Conservation (phyloP, 2,797 vertebrate genomes). For the Takifugu ocellatus region DNA sequence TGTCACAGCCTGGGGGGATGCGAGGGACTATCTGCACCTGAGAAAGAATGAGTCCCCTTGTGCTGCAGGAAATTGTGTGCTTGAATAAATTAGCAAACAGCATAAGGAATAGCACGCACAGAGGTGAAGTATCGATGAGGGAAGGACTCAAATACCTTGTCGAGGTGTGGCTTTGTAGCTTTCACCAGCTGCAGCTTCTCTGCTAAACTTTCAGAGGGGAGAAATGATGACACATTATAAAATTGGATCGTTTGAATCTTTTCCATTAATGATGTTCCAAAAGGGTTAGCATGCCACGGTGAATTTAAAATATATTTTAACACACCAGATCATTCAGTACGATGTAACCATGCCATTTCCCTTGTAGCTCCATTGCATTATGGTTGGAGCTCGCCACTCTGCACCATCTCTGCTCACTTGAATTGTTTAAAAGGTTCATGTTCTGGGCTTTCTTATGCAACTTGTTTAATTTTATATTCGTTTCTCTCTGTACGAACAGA, state of each 20-base stretch:
- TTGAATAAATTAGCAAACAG: slow-evolving; percentile 61
- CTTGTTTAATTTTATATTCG: not conserved
- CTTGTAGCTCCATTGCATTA: not conserved
- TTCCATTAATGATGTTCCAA: not conserved
- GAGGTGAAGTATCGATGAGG: not conserved
- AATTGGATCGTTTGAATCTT: not conserved
- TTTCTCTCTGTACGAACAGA: not conserved
- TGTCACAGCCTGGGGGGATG: slow-evolving; percentile 61
- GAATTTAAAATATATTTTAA: not conserved
- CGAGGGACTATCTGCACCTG: slow-evolving; percentile 36
- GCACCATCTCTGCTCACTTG: too few species aligned
- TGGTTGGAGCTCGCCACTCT: too few species aligned
- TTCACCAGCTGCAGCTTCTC: slow-evolving; percentile 80
- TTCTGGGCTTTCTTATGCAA: not conserved
- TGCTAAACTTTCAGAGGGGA: slow-evolving; percentile 77
- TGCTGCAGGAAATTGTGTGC: slow-evolving; percentile 58
- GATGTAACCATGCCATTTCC: not conserved
- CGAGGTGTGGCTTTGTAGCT: slow-evolving; percentile 79
- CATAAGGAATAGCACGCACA: slow-evolving; percentile 27
- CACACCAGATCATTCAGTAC: not conserved
- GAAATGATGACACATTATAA: not conserved
- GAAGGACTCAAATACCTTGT: slow-evolving; percentile 79
- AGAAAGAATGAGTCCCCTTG: slow-evolving; percentile 33
- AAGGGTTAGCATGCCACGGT: not conserved
- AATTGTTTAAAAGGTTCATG: not conserved